These are phyloP conservation scores for Callorhinus ursinus DNA, from an alignment of 2,113 vertebrate species.

Conservation along the genomic window DNA sequence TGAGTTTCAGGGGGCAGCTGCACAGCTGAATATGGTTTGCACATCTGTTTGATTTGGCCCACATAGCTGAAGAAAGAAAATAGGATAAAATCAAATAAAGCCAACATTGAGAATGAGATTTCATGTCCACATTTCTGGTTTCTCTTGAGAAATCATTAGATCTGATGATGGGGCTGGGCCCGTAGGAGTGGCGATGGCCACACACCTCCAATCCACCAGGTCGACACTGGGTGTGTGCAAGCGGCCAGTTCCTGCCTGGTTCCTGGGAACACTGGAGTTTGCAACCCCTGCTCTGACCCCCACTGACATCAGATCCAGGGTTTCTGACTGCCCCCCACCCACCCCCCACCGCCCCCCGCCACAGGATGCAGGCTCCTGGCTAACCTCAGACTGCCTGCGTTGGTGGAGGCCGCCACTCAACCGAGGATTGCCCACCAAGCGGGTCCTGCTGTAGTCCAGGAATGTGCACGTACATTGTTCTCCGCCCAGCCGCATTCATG, in stretches of 20 bases:
- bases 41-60: conserved; percentile 57
- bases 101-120: neutral
- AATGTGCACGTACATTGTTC: conserved; percentile 70
- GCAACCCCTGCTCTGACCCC: neutral
- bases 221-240: neutral
- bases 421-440: neutral
- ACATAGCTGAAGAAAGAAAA: neutral
- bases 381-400: neutral
- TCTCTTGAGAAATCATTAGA: conserved; percentile 8
- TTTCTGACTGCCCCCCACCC: neutral
- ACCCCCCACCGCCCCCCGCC: neutral
- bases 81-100: conserved; percentile 44
- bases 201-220: neutral
- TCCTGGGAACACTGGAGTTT: rapidly evolving
- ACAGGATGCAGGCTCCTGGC: neutral
- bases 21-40: neutral
- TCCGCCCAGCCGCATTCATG: conserved; percentile 70
- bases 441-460: conserved; percentile 38
- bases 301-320: neutral
- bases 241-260: neutral
- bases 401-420: neutral
- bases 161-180: neutral
- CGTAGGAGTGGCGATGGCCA: neutral
- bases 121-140: neutral
- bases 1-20: neutral